phyloP scores from a whole-genome alignment of 2,113 vertebrate species.

The Elaphurus davidianus region DNA sequence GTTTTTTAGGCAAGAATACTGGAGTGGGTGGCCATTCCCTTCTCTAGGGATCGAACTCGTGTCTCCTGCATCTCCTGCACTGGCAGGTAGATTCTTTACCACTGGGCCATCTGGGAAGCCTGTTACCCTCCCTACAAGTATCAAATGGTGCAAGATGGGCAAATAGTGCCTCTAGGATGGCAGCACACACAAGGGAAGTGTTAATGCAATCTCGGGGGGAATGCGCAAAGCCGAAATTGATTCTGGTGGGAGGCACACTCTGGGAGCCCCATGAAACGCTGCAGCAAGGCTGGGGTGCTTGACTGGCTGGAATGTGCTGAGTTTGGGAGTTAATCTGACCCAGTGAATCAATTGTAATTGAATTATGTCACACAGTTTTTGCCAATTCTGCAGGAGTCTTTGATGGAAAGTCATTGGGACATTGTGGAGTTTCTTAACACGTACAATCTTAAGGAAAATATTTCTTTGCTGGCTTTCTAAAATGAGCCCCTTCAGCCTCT shows the following conservation, averaged over 20 bases:
- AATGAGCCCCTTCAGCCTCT: background rate
- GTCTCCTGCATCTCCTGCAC: fast-evolving
- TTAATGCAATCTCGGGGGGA: background rate
- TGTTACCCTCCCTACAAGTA: background rate
- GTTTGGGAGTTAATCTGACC: slow-evolving; percentile 30
- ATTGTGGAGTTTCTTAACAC: background rate
- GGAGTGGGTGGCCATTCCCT: background rate
- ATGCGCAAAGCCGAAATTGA: fast-evolving
- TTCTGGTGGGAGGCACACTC: background rate
- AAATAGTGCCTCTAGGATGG: background rate
- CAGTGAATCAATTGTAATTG: slow-evolving; percentile 46
- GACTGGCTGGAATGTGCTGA: slow-evolving; percentile 35
- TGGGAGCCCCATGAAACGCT: background rate
- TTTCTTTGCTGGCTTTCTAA: background rate
- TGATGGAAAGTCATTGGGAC: slow-evolving; percentile 54
- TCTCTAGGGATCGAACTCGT: background rate
- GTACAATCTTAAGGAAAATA: background rate
- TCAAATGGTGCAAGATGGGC: background rate
- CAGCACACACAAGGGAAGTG: background rate
- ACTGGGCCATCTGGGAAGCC: background rate
- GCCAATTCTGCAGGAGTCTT: slow-evolving; percentile 40
- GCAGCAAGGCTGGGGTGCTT: background rate
- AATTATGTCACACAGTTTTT: slow-evolving; percentile 45
- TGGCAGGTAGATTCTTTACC: background rate
- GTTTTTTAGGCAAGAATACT: background rate